Percentiles rank a stretch among this genome's conserved stretches.
phyloP scores from a whole-genome alignment of 2,113 vertebrate genomes.

The Gallinago media region DNA sequence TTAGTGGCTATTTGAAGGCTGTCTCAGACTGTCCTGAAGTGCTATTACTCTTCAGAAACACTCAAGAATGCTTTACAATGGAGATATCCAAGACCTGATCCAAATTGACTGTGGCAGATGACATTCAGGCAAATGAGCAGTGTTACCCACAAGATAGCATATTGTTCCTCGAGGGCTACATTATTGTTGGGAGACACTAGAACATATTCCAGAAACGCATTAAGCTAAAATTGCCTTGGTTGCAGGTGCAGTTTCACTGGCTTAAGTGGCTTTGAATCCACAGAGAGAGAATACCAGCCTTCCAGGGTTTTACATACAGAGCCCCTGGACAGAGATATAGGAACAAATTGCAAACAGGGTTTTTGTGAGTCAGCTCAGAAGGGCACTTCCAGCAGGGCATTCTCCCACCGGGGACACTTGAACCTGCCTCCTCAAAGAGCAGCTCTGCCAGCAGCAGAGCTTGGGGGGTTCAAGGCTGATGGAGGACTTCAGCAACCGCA shows the following conservation, averaged over 20 bases:
- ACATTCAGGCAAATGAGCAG: slow-evolving; percentile 32
- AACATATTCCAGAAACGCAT: slow-evolving; percentile 11
- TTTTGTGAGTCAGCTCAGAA: not conserved
- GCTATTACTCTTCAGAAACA: not conserved
- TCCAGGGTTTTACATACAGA: not conserved
- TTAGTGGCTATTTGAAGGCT: not conserved
- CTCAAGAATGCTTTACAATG: not conserved
- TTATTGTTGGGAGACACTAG: not conserved
- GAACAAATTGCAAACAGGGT: not conserved
- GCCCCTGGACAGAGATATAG: not conserved
- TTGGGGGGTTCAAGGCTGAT: accelerated
- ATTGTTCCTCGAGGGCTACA: slow-evolving; percentile 15
- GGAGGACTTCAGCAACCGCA: not conserved
- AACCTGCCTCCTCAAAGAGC: not conserved
- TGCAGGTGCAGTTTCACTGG: not conserved
- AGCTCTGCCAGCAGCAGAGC: not conserved
- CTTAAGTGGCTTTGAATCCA: slow-evolving; percentile 29
- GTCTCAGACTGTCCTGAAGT: not conserved
- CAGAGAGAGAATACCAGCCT: not conserved
- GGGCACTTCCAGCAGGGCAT: not conserved
- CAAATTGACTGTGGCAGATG: slow-evolving; percentile 49
- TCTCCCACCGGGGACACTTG: not conserved
- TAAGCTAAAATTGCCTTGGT: not conserved
- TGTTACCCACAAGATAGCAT: not conserved
- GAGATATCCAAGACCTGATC: not conserved